Evolutionary conservation across 2,113 vertebrate species (phyloP).

Genomic region (Onychostoma macrolepis): DNA sequence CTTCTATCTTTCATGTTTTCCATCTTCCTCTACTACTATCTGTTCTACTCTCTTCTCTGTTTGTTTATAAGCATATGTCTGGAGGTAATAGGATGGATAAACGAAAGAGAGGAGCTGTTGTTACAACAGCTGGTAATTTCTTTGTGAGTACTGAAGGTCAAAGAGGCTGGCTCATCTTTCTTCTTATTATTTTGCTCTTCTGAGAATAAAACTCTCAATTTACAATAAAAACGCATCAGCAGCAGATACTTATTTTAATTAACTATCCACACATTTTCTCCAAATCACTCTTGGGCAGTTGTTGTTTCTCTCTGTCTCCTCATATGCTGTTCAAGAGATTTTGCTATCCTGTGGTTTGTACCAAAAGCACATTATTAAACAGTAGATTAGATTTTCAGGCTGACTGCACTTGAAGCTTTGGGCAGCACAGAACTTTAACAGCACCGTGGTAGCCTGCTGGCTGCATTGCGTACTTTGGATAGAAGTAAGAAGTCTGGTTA

Average conservation of each 20-base stretch:
- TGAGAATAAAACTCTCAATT: constrained; percentile 7
- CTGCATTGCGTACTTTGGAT: neutral
- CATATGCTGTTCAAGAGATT: neutral
- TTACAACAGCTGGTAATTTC: neutral
- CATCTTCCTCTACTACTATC: neutral
- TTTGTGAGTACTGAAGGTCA: neutral
- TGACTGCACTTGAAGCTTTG: constrained; percentile 4
- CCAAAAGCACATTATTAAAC: constrained; percentile 21
- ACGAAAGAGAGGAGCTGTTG: neutral
- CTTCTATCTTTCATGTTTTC: neutral
- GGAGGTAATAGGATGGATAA: neutral
- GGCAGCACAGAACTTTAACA: neutral
- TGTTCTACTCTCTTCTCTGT: neutral
- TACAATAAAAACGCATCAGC: neutral
- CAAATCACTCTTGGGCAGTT: neutral
- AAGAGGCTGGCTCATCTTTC: neutral
- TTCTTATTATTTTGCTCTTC: neutral
- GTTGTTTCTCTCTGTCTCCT: neutral
- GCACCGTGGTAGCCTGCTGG: neutral
- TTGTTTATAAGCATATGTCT: neutral
- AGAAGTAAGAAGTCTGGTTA: neutral
- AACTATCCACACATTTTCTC: neutral
- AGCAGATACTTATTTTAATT: neutral
- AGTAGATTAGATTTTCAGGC: constrained; percentile 28
- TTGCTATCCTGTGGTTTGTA: neutral